A percentile compares a stretch with the other conserved stretches of the same genome.
Conservation (phyloP, 2,113 vertebrate species). For the Verasper variegatus region DNA sequence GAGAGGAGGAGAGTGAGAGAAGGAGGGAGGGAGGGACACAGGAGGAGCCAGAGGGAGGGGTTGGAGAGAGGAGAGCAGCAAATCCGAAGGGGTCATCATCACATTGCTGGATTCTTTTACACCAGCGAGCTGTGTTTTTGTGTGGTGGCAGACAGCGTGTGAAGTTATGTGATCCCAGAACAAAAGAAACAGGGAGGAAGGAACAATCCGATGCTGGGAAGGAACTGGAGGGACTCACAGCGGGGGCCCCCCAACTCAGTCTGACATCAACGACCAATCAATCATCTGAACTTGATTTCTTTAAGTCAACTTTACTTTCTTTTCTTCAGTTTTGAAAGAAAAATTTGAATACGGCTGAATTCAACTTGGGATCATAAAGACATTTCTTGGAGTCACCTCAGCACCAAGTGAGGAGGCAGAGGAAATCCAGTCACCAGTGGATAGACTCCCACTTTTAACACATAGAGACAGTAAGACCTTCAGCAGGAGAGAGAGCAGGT, state of each 20-base stretch:
- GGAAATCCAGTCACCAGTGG: constrained; percentile 1
- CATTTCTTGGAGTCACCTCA: constrained; percentile 8
- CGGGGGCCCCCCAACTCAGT: constrained; percentile 22
- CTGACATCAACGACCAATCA: constrained; percentile 31
- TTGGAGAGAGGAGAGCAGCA: constrained; percentile 77
- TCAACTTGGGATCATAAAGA: background rate
- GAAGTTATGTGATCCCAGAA: constrained; percentile 85
- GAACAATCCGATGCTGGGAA: constrained; percentile 67
- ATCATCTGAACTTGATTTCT: constrained; percentile 12
- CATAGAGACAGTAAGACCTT: constrained; percentile 7
- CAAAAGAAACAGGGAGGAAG: constrained; percentile 77
- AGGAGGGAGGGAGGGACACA: constrained; percentile 68
- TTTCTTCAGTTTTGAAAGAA: constrained; percentile 13
- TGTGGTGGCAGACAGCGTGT: constrained; percentile 71
- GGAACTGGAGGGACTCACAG: constrained; percentile 57
- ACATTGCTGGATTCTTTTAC: constrained; percentile 86
- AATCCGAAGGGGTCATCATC: constrained; percentile 82
- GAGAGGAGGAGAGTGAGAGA: constrained; percentile 41
- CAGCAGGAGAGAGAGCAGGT: constrained; percentile 5
- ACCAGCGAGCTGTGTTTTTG: constrained; percentile 70
- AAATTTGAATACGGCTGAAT: background rate
- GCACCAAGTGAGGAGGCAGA: background rate
- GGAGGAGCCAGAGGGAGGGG: constrained; percentile 77
- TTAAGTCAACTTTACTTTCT: constrained; percentile 11
- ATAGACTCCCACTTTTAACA: constrained; percentile 16